These are phyloP conservation scores for Poeciliopsis gracilis DNA, from an alignment of 2,797 vertebrate genomes.

Conservation along the genomic window DNA sequence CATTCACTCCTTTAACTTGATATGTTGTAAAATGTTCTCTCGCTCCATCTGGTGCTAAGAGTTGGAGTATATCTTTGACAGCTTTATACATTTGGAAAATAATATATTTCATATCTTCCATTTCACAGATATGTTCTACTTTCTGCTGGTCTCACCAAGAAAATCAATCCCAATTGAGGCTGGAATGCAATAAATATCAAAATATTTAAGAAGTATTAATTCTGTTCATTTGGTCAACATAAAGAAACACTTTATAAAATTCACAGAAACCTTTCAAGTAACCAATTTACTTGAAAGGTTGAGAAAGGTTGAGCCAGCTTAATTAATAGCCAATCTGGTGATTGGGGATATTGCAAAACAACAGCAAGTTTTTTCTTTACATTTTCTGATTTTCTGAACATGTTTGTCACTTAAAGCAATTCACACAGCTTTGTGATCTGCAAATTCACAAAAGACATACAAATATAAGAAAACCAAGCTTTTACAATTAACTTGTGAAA, in stretches of 20 bases:
- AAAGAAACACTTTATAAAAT: neutral
- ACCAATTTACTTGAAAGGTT: constrained; percentile 7
- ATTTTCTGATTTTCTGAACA: constrained; percentile 26
- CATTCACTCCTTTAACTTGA: neutral
- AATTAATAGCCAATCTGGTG: constrained; percentile 57
- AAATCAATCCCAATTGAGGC: neutral
- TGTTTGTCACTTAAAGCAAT: neutral
- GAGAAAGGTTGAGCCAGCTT: constrained; percentile 53
- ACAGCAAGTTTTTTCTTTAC: constrained; percentile 13
- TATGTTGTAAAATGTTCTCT: neutral
- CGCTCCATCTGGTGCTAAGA: neutral
- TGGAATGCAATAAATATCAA: neutral
- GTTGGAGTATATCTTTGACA: neutral
- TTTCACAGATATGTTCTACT: neutral
- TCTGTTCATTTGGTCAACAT: neutral
- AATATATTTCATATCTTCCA: neutral
- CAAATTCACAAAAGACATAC: constrained; percentile 30
- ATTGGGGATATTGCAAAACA: constrained; percentile 5
- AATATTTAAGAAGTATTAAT: neutral
- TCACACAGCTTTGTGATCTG: constrained; percentile 67
- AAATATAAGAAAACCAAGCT: neutral
- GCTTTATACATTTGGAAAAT: neutral
- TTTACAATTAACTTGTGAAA: constrained; percentile 4
- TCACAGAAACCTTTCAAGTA: neutral
- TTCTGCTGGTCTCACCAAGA: neutral